Conservation (phyloP, 1,140 invertebrate species). For the Drosophila subpulchrella region DNA sequence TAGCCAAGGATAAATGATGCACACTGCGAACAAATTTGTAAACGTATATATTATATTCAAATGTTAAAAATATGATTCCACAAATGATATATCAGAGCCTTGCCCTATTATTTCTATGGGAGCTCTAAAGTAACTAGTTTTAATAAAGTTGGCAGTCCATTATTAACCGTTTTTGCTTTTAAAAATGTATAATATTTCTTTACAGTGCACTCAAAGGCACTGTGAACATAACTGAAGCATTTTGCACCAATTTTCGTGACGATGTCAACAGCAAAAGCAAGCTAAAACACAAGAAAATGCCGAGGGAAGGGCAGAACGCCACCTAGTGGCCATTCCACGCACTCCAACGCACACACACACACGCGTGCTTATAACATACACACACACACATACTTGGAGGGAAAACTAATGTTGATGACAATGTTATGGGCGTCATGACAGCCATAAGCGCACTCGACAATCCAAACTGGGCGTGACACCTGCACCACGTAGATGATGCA, state of each 20-base stretch:
- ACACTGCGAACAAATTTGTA: not conserved
- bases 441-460: slow-evolving; percentile 82
- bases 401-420: slow-evolving; percentile 82
- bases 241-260: slow-evolving; percentile 81
- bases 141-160: too few species aligned
- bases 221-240: slow-evolving; percentile 57
- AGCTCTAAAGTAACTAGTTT: too few species aligned
- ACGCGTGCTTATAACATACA: not conserved
- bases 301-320: slow-evolving; percentile 29
- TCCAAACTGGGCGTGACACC: slow-evolving; percentile 60
- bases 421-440: slow-evolving; percentile 83
- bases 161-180: not conserved
- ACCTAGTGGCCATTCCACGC: slow-evolving; percentile 41
- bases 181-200: not conserved
- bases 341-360: slow-evolving; percentile 13
- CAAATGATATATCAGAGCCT: too few species aligned
- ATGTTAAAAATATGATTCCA: too few species aligned
- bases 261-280: slow-evolving; percentile 62
- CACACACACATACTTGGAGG: slow-evolving; percentile 5
- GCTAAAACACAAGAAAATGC: slow-evolving; percentile 7
- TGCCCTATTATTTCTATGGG: too few species aligned
- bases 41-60: too few species aligned
- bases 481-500: slow-evolving; percentile 57
- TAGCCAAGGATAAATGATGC: not conserved
- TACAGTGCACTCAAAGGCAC: slow-evolving; percentile 25